Conservation (phyloP, 2,888 invertebrate genomes). For the Euplexia lucipara region DNA sequence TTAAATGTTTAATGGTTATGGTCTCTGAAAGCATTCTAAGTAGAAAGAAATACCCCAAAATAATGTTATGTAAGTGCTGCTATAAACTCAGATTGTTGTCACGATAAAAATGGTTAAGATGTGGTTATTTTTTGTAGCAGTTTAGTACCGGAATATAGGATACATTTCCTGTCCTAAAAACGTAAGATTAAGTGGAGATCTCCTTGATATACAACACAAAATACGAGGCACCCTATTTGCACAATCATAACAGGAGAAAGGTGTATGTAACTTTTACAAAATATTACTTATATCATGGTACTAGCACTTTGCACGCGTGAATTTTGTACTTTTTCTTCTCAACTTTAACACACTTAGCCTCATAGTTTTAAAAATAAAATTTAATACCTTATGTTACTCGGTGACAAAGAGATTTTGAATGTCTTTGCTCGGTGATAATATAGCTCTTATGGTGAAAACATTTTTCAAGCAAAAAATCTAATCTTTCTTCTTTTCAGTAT, state of each 20-base stretch:
- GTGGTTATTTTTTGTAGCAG: slow-evolving; percentile 18
- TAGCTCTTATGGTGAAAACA: no score
- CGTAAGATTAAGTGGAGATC: slow-evolving; percentile 19
- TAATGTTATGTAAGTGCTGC: slow-evolving; percentile 15
- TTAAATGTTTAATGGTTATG: neutral
- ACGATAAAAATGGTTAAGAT: slow-evolving; percentile 12
- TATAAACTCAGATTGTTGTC: slow-evolving; percentile 20
- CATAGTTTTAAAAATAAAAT: no score
- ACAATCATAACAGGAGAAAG: slow-evolving; percentile 19
- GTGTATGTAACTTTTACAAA: slow-evolving; percentile 31
- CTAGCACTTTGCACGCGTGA: no score
- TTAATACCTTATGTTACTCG: no score
- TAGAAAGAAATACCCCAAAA: slow-evolving; percentile 2
- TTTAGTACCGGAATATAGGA: slow-evolving; percentile 18
- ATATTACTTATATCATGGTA: no score
- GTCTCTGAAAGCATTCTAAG: neutral
- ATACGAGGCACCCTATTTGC: slow-evolving; percentile 1
- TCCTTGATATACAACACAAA: slow-evolving; percentile 1
- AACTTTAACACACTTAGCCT: no score
- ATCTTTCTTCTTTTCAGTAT: no score
- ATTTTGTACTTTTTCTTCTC: no score
- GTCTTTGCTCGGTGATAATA: no score
- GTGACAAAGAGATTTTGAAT: no score
- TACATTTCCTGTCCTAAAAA: slow-evolving; percentile 8
- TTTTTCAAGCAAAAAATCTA: no score